Evolutionary conservation across 2,888 invertebrate genomes (phyloP).

Genomic region (Candidula unifasciata): DNA sequence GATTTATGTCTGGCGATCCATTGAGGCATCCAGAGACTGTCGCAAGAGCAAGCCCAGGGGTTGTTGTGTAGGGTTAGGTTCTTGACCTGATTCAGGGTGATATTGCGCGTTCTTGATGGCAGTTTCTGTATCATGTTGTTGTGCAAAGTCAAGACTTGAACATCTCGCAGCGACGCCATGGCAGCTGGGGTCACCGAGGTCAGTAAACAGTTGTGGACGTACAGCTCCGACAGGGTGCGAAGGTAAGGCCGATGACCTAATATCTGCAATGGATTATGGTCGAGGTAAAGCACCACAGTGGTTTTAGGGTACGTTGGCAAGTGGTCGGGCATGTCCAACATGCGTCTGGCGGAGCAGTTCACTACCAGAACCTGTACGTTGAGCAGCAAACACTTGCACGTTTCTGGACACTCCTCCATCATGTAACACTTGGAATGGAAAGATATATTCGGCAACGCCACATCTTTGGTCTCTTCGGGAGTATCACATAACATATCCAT

Average conservation of each 20-base stretch:
- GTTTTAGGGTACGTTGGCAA: constrained; percentile 32
- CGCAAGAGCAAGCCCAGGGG: constrained; percentile 54
- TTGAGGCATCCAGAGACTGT: constrained; percentile 51
- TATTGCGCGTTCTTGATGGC: constrained; percentile 50
- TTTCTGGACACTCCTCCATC: constrained; percentile 31
- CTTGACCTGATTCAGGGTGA: constrained; percentile 47
- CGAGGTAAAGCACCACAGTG: constrained; percentile 4
- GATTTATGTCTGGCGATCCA: constrained; percentile 50
- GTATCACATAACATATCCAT: constrained; percentile 18
- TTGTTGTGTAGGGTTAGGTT: constrained; percentile 53
- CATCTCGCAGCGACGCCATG: constrained; percentile 51
- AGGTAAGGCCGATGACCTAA: constrained; percentile 41
- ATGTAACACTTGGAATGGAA: constrained; percentile 32
- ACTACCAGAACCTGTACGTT: constrained; percentile 6
- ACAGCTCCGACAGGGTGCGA: constrained; percentile 28
- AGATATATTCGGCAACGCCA: neutral
- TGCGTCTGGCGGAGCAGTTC: constrained; percentile 40
- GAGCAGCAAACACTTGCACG: constrained; percentile 19
- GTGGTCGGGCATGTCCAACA: constrained; percentile 48
- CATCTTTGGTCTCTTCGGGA: constrained; percentile 15
- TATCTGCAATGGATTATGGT: constrained; percentile 49
- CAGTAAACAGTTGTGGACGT: constrained; percentile 46
- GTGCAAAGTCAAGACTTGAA: constrained; percentile 52
- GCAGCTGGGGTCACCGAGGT: constrained; percentile 47
- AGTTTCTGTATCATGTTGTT: constrained; percentile 52